Evolutionary conservation across 2,113 vertebrate genomes (phyloP).

Genomic region (Carlito syrichta): DNA sequence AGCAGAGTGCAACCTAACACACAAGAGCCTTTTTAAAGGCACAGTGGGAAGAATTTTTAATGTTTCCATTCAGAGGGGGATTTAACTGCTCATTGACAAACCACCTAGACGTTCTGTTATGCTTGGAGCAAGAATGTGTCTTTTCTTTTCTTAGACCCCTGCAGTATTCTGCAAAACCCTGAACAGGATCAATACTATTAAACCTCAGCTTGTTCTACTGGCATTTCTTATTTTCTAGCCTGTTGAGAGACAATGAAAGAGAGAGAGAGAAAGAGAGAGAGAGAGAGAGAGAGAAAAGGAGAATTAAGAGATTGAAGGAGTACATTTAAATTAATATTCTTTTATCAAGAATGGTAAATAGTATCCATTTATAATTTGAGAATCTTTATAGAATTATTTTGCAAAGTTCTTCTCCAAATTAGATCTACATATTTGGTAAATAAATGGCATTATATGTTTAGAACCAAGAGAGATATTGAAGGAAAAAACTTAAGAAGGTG

Average conservation of each 20-base stretch:
- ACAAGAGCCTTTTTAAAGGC: constrained; percentile 77
- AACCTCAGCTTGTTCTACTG: neutral
- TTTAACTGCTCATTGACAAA: constrained; percentile 75
- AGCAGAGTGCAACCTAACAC: constrained; percentile 53
- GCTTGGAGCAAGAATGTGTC: constrained; percentile 68
- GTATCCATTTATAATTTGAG: neutral
- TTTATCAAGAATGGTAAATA: neutral
- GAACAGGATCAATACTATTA: constrained; percentile 22
- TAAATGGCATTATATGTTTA: neutral
- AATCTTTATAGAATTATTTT: neutral
- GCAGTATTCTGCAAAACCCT: neutral
- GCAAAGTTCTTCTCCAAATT: neutral
- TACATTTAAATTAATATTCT: neutral
- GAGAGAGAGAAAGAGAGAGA: neutral
- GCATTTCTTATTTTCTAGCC: constrained; percentile 12
- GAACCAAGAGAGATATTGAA: neutral
- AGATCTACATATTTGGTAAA: neutral
- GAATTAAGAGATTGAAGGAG: neutral
- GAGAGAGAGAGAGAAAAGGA: neutral
- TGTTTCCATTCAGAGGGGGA: constrained; percentile 75
- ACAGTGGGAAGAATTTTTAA: constrained; percentile 79
- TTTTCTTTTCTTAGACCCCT: constrained; percentile 40
- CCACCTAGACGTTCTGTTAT: constrained; percentile 71
- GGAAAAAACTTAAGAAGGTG: neutral
- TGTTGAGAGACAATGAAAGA: neutral